Percentiles rank a stretch among this genome's conserved stretches.
Evolutionary conservation across 2,113 vertebrate species (phyloP).

Genomic region (Nicator chloris): DNA sequence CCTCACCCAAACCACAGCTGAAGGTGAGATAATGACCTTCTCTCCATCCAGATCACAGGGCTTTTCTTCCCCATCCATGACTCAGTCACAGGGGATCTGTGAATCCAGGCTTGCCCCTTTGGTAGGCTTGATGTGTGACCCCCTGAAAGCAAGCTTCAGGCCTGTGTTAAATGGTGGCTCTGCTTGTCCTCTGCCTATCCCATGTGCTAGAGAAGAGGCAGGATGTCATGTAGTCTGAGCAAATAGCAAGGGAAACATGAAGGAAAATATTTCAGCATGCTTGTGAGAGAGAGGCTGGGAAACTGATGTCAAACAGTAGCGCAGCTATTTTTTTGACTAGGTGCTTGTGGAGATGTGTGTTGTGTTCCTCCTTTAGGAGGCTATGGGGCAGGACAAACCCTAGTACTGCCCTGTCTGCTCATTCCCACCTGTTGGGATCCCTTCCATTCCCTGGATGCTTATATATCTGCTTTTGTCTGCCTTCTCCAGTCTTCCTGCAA

Average conservation of each 20-base stretch:
- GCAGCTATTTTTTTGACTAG: neutral
- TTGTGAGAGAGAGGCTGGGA: neutral
- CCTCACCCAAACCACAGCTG: slow-evolving; percentile 68
- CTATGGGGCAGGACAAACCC: neutral
- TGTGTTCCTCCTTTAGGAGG: neutral
- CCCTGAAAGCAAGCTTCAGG: neutral
- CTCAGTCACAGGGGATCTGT: accelerated
- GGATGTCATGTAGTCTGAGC: neutral
- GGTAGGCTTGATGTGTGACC: neutral
- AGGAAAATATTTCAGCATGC: neutral
- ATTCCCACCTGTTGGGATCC: neutral
- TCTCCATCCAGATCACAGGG: neutral
- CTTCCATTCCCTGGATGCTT: neutral
- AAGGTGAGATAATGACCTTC: slow-evolving; percentile 66
- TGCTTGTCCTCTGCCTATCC: neutral
- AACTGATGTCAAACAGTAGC: neutral
- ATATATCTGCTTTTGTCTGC: neutral
- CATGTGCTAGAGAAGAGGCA: neutral
- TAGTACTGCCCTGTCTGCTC: neutral
- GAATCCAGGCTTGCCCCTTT: neutral
- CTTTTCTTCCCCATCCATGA: neutral
- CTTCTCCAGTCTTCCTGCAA: slow-evolving; percentile 81
- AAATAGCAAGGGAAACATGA: neutral
- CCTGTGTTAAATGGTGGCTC: neutral
- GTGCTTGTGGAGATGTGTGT: neutral